phyloP scores from a whole-genome alignment of 2,113 vertebrate genomes.

The Prunella himalayana region DNA sequence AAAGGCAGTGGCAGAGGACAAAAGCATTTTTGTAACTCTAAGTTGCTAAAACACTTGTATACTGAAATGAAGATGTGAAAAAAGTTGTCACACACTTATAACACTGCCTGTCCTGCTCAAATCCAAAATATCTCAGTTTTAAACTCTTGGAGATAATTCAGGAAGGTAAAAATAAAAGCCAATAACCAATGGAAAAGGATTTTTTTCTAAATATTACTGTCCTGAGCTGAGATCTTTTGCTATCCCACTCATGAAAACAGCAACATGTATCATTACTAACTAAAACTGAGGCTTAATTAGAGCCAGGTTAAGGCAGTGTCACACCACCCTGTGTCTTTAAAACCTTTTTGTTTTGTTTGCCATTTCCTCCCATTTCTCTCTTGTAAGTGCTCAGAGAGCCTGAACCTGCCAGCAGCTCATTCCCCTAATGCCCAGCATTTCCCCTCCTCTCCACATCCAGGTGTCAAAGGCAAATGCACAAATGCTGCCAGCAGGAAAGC shows the following conservation, averaged over 20 bases:
- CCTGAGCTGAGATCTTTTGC: neutral
- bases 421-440: neutral
- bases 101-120: neutral
- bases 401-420: neutral
- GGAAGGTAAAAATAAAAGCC: neutral
- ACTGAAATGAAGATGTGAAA: neutral
- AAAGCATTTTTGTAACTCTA: neutral
- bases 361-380: neutral
- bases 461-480: neutral
- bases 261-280: neutral
- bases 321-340: neutral
- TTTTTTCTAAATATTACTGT: neutral
- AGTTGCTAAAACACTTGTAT: neutral
- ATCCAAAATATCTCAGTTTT: neutral
- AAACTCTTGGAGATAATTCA: neutral
- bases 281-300: rapidly evolving
- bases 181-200: neutral
- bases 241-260: neutral
- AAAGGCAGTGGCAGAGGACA: neutral
- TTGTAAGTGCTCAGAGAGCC: neutral
- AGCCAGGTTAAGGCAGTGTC: neutral
- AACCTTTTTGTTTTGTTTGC: neutral
- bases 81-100: neutral
- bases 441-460: neutral
- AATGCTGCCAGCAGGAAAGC: neutral